Conservation (phyloP, 2,797 vertebrate species). For the Cyclura pinguis region DNA sequence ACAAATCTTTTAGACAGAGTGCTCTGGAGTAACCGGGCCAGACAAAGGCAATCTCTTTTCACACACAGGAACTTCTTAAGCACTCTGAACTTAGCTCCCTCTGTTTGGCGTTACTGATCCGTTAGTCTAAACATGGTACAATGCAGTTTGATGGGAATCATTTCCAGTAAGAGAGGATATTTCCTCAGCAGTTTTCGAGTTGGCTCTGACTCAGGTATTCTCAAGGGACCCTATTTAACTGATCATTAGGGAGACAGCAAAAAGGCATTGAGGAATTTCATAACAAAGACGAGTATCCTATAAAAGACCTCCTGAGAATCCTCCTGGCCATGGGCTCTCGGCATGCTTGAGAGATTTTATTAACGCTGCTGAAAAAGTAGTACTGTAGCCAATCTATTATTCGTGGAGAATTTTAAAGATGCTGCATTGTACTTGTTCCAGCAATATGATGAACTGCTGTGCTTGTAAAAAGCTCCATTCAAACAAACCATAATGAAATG, state of each 20-base stretch:
- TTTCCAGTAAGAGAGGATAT: constrained; percentile 88
- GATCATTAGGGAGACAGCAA: constrained; percentile 84
- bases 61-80: constrained; percentile 70
- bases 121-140: constrained; percentile 79
- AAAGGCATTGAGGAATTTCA: constrained; percentile 83
- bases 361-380: constrained; percentile 68
- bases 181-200: constrained; percentile 83
- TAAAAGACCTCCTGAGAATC: constrained; percentile 74
- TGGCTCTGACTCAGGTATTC: constrained; percentile 83
- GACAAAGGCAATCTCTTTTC: constrained; percentile 70
- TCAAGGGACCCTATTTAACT: constrained; percentile 81
- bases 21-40: constrained; percentile 67
- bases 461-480: constrained; percentile 54
- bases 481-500: constrained; percentile 62
- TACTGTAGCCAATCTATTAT: constrained; percentile 59
- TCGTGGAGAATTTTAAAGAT: constrained; percentile 60
- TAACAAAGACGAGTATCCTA: constrained; percentile 77
- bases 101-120: constrained; percentile 74
- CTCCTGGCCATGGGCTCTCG: constrained; percentile 68
- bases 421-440: constrained; percentile 58
- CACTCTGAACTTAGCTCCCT: constrained; percentile 72
- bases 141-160: constrained; percentile 80
- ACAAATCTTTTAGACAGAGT: constrained; percentile 51
- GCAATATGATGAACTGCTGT: constrained; percentile 47
- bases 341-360: constrained; percentile 69